Evolutionary conservation across 2,113 vertebrate species (phyloP).

Genomic region (Lates calcarifer): DNA sequence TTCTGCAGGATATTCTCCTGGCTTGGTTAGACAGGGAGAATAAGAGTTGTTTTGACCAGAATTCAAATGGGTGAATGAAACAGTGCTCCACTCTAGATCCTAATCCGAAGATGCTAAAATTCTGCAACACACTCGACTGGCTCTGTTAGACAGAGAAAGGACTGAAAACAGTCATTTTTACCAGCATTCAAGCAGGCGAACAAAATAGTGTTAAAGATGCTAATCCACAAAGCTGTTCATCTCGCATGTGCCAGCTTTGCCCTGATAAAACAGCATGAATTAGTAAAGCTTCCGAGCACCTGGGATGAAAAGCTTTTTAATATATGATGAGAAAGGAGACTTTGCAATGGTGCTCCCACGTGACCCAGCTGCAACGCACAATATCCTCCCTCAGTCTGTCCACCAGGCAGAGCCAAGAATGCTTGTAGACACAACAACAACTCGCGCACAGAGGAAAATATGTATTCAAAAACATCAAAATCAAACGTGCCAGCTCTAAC

Average conservation of each 20-base stretch:
- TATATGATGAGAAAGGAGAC: slow-evolving; percentile 73
- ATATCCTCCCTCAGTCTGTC: slow-evolving; percentile 64
- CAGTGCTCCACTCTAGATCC: slow-evolving; percentile 41
- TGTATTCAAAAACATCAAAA: background rate
- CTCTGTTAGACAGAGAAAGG: slow-evolving; percentile 37
- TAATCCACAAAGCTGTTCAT: slow-evolving; percentile 73
- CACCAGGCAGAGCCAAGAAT: slow-evolving; percentile 44
- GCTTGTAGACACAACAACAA: slow-evolving; percentile 3
- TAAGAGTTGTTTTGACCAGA: slow-evolving; percentile 46
- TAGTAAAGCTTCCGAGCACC: slow-evolving; percentile 74
- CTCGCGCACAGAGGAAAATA: background rate
- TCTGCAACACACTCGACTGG: slow-evolving; percentile 44
- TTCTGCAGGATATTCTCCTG: slow-evolving; percentile 52
- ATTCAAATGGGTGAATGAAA: slow-evolving; percentile 64
- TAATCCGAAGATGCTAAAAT: slow-evolving; percentile 55
- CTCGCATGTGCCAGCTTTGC: slow-evolving; percentile 60
- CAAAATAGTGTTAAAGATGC: slow-evolving; percentile 74
- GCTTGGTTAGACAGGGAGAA: slow-evolving; percentile 47
- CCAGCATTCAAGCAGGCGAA: slow-evolving; percentile 55
- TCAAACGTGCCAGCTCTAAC: slow-evolving; percentile 38
- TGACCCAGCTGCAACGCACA: slow-evolving; percentile 57
- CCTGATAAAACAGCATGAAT: slow-evolving; percentile 73
- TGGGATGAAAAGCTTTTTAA: slow-evolving; percentile 76
- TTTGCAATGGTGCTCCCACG: slow-evolving; percentile 63
- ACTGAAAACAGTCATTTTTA: slow-evolving; percentile 59